These are phyloP conservation scores for Pseudolaguvia tuberculata DNA, from an alignment of 2,113 vertebrate genomes.

Conservation along the genomic window DNA sequence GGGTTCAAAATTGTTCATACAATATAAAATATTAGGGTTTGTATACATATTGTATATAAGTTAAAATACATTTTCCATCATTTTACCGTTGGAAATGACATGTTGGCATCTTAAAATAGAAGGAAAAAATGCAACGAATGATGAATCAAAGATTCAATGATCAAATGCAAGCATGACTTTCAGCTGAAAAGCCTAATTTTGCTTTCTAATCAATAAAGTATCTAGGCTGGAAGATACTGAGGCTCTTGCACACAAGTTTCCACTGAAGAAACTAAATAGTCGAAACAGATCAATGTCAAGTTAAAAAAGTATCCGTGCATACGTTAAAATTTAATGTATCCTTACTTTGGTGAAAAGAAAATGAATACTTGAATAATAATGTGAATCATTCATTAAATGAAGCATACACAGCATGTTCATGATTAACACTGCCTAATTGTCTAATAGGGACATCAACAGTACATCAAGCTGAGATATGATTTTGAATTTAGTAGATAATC, in stretches of 20 bases:
- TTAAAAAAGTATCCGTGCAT: constrained; percentile 28
- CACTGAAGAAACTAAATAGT: constrained; percentile 30
- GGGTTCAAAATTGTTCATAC: not conserved
- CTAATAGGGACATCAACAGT: constrained; percentile 9
- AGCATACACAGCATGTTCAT: constrained; percentile 11
- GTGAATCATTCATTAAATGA: constrained; percentile 21
- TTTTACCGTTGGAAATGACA: constrained; percentile 16
- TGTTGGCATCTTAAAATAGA: not conserved
- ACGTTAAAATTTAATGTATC: constrained; percentile 20
- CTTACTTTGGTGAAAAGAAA: constrained; percentile 12
- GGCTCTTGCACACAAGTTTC: constrained; percentile 30
- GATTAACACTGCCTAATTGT: constrained; percentile 20
- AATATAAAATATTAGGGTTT: not conserved
- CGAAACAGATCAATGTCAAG: constrained; percentile 35
- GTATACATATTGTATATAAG: not conserved
- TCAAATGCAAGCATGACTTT: constrained; percentile 29
- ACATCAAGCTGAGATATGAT: not conserved
- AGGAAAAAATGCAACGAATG: not conserved
- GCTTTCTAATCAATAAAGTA: constrained; percentile 36
- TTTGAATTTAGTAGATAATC: no score
- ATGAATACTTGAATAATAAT: constrained; percentile 21
- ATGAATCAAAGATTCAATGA: constrained; percentile 18
- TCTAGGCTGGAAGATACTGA: constrained; percentile 9
- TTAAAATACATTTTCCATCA: not conserved
- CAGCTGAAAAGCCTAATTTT: constrained; percentile 34